Base-by-base conservation (phyloP, 2,113 vertebrate genomes). In the Epinephelus cyanopodus region DNA sequence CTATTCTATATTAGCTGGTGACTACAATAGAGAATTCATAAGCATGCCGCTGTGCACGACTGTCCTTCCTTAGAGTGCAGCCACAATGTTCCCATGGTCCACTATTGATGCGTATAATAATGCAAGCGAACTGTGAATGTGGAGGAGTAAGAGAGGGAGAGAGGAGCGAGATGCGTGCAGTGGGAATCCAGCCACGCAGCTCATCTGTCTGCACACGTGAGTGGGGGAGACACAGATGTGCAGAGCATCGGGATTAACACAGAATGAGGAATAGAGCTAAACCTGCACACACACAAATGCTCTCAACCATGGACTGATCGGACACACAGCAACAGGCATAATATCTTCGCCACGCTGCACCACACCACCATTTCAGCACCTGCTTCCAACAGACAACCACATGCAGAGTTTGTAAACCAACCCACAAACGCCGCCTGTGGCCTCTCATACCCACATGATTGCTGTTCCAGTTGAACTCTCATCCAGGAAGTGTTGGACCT, bases 151-250 rank as follows among this genome's bases (percentile, higher is more conserved):
- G 56, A 58, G 72, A n/a, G 25, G 39, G 77, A 25, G 65, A 17
- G 39, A 47, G 74, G 33, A 47, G 74, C 17, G 64, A 67, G 81
- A 86, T 74, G 87, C 23, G 67, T 89, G 92, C 65, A 68, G 63
- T 85, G 86, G 83, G 87, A 91, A 89, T 71, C 54, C 83, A 88
- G 87, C 80, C 87, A 74, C 84, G 84, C 71, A 90, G 90, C 90
- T 92, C 89, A 91, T 93, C 89, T 84, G 87, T 82, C 83, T 70
- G 86, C 63, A 83, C 90, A 94, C 91, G 87, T 93, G 93, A 91
- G 88, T 73, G 80, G 64, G 82, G 70, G 87, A 60, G 73, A 66
- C 76, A 81, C 91, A 93, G 93, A 93, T 94, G 92, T 92, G 91
- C 83, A 87, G 86, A 60, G 60, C 80, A 84, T 72, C 23, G 47